Evolutionary conservation across 2,888 invertebrate genomes (phyloP).

Genomic region (Eupsilia transversa): DNA sequence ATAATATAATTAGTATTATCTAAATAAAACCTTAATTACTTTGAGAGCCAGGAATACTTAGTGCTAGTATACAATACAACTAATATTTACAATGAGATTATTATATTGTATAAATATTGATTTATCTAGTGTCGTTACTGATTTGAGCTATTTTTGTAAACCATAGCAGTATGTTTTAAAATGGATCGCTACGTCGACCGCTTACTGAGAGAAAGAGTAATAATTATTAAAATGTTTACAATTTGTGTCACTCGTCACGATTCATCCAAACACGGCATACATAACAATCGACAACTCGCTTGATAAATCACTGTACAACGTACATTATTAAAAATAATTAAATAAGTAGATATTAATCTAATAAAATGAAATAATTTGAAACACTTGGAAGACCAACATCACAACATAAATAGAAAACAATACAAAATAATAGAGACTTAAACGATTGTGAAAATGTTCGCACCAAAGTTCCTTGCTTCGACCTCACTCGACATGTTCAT

Average conservation of each 20-base stretch:
- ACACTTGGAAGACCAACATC: conserved; percentile 90
- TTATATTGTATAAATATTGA: conserved; percentile 83
- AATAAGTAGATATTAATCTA: conserved; percentile 83
- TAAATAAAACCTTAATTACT: conserved; percentile 89
- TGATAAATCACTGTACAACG: conserved; percentile 81
- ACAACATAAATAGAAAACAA: conserved; percentile 89
- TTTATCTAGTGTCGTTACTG: conserved; percentile 89
- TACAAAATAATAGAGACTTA: conserved; percentile 80
- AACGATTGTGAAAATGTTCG: conserved; percentile 78
- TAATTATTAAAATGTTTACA: conserved; percentile 67
- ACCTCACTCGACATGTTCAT: conserved; percentile 36
- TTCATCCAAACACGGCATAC: conserved; percentile 78
- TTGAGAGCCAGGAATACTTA: conserved; percentile 90
- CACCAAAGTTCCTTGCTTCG: conserved; percentile 74
- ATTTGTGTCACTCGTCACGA: conserved; percentile 65
- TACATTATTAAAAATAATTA: conserved; percentile 77
- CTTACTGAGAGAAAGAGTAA: conserved; percentile 69
- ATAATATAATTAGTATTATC: conserved; percentile 80
- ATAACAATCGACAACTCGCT: conserved; percentile 71
- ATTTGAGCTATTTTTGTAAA: conserved; percentile 87
- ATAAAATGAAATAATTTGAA: conserved; percentile 81
- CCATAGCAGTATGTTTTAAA: conserved; percentile 71
- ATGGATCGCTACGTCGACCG: conserved; percentile 72
- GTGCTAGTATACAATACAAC: conserved; percentile 80
- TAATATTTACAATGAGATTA: conserved; percentile 90